These are phyloP conservation scores for Sylvilagus floridanus DNA, from an alignment of 2,797 vertebrate species.

Conservation along the genomic window DNA sequence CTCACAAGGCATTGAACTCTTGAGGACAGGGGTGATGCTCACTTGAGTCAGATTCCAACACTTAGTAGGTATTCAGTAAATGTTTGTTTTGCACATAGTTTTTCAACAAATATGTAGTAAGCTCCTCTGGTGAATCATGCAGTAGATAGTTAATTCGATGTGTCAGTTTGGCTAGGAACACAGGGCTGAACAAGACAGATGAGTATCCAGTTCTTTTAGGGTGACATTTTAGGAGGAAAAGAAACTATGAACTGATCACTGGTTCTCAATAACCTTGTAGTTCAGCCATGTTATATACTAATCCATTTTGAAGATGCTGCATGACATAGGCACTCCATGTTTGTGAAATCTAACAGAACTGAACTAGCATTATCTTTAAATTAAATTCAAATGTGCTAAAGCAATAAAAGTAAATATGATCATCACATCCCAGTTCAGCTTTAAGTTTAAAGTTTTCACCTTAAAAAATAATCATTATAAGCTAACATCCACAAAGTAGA, in stretches of 20 bases:
- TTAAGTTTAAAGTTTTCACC: conserved; percentile 78
- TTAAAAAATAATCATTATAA: conserved; percentile 72
- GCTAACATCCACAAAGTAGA: conserved; percentile 62
- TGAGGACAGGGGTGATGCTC: not conserved
- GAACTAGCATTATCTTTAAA: not conserved
- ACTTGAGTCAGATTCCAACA: not conserved
- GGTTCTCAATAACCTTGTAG: not conserved
- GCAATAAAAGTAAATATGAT: conserved; percentile 75
- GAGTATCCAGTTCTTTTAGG: not conserved
- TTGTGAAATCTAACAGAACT: not conserved
- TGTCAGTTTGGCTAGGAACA: not conserved
- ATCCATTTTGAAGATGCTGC: not conserved
- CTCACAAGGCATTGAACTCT: no score
- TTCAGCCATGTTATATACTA: not conserved
- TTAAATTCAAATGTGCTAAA: conserved; percentile 71
- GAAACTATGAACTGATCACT: not conserved
- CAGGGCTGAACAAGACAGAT: not conserved
- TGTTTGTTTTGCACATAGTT: not conserved
- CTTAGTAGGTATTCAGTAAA: not conserved
- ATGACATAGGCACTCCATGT: not conserved
- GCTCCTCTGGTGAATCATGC: not conserved
- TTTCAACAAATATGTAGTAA: not conserved
- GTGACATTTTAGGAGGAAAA: not conserved
- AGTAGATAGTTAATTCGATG: not conserved
- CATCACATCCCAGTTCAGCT: conserved; percentile 1